A percentile compares a stretch with the other conserved stretches of the same genome.
phyloP scores from a whole-genome alignment of 1,140 invertebrate species.

The Caerostris darwini region DNA sequence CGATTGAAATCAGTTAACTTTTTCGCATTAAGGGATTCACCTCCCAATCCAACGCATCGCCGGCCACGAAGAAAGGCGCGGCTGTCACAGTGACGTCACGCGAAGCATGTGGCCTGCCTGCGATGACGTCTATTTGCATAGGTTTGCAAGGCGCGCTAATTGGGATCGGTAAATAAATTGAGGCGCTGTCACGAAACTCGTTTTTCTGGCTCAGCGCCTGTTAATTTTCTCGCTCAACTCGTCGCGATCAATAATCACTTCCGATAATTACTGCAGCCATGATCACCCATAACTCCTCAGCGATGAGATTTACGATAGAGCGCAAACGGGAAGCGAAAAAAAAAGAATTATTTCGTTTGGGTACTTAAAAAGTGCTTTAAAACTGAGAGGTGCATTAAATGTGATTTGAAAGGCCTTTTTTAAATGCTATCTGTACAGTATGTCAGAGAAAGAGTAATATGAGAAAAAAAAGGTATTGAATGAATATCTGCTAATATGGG shows the following conservation, averaged over 20 bases:
- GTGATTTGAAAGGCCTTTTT: neutral
- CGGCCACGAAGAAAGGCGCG: conserved; percentile 5
- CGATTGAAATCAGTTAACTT: conserved; percentile 29
- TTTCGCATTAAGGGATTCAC: conserved; percentile 9
- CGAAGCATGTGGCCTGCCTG: conserved; percentile 68
- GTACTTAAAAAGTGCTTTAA: neutral
- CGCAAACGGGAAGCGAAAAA: neutral
- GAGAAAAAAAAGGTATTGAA: no score
- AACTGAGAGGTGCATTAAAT: neutral
- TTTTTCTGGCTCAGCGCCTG: conserved; percentile 75
- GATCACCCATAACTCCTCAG: neutral
- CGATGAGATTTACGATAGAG: neutral
- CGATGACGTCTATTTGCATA: conserved; percentile 65
- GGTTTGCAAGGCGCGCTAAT: conserved; percentile 39
- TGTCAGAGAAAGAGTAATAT: no score
- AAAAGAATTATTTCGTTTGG: no score
- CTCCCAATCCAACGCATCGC: conserved; percentile 52
- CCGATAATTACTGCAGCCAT: conserved; percentile 24
- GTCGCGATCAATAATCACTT: conserved; percentile 66
- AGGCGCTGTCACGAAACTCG: conserved; percentile 51
- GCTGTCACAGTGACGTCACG: conserved; percentile 47
- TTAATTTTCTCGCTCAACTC: conserved; percentile 62
- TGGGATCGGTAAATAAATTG: conserved; percentile 76
- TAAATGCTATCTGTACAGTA: no score
- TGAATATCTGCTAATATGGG: no score